Conservation (phyloP, 2,888 invertebrate genomes). For the Argynnis bischoffii region DNA sequence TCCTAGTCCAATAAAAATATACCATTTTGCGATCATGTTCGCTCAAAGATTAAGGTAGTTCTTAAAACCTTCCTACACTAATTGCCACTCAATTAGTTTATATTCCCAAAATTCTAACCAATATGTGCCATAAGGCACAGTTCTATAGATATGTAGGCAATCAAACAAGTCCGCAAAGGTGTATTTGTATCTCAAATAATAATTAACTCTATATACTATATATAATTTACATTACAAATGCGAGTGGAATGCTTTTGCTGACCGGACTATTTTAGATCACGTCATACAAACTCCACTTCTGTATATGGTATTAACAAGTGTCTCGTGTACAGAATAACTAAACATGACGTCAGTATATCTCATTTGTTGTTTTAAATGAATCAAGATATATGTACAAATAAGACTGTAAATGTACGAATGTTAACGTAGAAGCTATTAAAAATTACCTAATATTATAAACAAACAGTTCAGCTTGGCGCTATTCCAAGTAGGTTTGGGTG, state of each 20-base stretch:
- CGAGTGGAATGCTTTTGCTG: conserved; percentile 28
- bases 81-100: background rate
- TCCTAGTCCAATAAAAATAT: conserved; percentile 69
- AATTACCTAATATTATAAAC: conserved; percentile 68
- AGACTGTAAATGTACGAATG: background rate
- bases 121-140: too few relatives aligned
- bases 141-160: too few relatives aligned
- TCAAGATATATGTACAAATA: background rate
- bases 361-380: too few relatives aligned
- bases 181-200: conserved; percentile 10
- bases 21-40: conserved; percentile 46
- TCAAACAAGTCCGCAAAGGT: conserved; percentile 2
- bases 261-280: conserved; percentile 31
- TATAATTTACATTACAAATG: conserved; percentile 42
- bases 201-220: background rate
- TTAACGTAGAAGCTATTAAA: background rate
- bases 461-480: conserved; percentile 69
- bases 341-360: too few relatives aligned
- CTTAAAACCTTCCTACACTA: background rate
- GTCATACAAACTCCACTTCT: conserved; percentile 23
- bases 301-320: conserved; percentile 17
- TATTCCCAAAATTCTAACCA: too few relatives aligned
- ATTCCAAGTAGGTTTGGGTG: conserved; percentile 71
- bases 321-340: too few relatives aligned
- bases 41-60: background rate